These are phyloP conservation scores for Stomatorhinus walkeri DNA, from an alignment of 2,797 vertebrate genomes.

Conservation along the genomic window DNA sequence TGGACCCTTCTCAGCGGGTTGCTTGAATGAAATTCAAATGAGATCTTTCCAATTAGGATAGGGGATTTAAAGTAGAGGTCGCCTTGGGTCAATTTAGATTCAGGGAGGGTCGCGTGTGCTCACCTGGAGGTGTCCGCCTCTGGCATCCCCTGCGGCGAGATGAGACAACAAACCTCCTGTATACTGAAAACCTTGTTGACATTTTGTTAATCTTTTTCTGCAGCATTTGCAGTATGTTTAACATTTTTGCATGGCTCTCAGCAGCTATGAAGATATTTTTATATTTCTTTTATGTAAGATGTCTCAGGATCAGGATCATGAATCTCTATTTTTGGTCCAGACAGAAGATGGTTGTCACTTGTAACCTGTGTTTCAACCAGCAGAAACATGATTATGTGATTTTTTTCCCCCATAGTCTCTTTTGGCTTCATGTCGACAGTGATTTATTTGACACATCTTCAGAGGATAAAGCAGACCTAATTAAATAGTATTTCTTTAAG, in stretches of 20 bases:
- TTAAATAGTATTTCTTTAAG: neutral
- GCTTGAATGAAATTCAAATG: slow-evolving; percentile 5
- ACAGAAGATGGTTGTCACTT: neutral
- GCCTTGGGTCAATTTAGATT: slow-evolving; percentile 4
- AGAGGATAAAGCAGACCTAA: neutral
- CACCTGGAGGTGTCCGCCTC: slow-evolving; percentile 10
- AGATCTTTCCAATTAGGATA: slow-evolving; percentile 19
- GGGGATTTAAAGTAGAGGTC: neutral
- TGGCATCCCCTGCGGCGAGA: slow-evolving; percentile 41
- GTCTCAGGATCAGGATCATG: neutral
- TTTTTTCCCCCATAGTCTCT: neutral
- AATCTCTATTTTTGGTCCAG: neutral
- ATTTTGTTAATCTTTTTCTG: slow-evolving; percentile 40
- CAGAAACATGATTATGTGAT: neutral
- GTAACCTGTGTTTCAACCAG: neutral
- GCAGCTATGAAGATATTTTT: neutral
- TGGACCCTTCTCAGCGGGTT: slow-evolving; percentile 17
- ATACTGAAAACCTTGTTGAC: slow-evolving; percentile 61
- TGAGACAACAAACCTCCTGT: slow-evolving; percentile 46
- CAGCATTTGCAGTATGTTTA: slow-evolving; percentile 15
- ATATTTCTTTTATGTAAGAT: neutral
- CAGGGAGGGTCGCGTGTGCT: neutral
- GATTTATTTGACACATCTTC: neutral
- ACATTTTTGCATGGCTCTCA: neutral
- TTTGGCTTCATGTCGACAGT: neutral